Conservation (phyloP, 92 coral and sea anemone genomes). For the Bergia puertoricense region DNA sequence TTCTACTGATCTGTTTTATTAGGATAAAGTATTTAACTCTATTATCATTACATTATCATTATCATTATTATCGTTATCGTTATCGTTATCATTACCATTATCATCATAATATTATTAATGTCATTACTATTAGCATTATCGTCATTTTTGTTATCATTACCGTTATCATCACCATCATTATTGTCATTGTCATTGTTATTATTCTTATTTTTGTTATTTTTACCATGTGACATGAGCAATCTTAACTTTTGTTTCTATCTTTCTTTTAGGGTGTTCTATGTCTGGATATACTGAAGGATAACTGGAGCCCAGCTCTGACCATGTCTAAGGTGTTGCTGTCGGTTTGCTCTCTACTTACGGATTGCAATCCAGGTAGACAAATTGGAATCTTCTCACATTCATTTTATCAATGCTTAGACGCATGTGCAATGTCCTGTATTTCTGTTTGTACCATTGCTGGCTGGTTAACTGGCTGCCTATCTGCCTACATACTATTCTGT, state of each 20-base stretch:
- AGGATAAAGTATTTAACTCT: no score
- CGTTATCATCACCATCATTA: no score
- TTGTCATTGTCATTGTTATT: no score
- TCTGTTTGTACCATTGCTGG: neutral
- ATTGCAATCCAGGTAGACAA: slow-evolving; percentile 86
- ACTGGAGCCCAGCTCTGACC: slow-evolving; percentile 94
- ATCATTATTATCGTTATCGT: no score
- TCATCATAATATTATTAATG: no score
- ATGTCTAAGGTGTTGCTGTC: slow-evolving; percentile 87
- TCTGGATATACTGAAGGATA: slow-evolving; percentile 86
- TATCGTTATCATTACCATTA: no score
- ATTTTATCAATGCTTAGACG: neutral
- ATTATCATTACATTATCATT: no score
- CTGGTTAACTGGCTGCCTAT: neutral
- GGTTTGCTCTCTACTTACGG: slow-evolving; percentile 83
- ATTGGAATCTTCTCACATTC: neutral
- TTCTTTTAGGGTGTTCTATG: slow-evolving; percentile 79
- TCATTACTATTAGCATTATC: no score
- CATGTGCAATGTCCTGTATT: no score
- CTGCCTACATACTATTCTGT: neutral
- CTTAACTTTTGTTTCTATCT: neutral
- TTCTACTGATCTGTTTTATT: no score
- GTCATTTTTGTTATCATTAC: no score
- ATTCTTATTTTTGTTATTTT: no score
- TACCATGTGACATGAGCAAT: neutral